Conservation (phyloP, 2,888 invertebrate genomes). For the Ptychoptera contaminata region DNA sequence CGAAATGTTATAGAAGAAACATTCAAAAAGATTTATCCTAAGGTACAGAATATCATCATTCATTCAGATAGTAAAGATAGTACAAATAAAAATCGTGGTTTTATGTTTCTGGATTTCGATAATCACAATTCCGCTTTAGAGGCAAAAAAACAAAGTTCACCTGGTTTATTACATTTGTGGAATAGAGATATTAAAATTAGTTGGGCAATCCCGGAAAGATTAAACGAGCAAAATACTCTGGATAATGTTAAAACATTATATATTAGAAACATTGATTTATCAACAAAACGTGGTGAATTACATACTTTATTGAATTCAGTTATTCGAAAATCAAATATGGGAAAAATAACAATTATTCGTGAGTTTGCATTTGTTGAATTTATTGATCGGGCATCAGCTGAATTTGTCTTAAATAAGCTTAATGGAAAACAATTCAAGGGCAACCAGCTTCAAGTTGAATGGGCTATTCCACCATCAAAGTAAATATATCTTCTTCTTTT, state of each 20-base stretch:
- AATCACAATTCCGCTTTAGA: constrained; percentile 18
- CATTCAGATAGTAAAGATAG: constrained; percentile 6
- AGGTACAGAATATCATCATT: constrained; percentile 14
- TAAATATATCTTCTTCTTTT: constrained; percentile 11
- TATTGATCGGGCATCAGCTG: constrained; percentile 16
- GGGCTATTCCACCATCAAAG: constrained; percentile 20
- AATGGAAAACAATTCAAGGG: constrained; percentile 14
- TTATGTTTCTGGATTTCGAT: constrained; percentile 19
- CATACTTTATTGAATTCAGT: constrained; percentile 14
- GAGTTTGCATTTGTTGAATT: constrained; percentile 21
- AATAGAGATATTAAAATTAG: constrained; percentile 20
- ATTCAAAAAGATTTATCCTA: constrained; percentile 16
- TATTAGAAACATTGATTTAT: constrained; percentile 19
- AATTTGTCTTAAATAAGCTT: constrained; percentile 13
- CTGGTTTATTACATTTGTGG: constrained; percentile 18
- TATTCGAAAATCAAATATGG: constrained; percentile 15
- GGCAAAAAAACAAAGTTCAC: constrained; percentile 18
- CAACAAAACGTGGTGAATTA: constrained; percentile 17
- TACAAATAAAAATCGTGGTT: constrained; percentile 16
- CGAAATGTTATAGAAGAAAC: constrained; percentile 16
- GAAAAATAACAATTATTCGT: constrained; percentile 18
- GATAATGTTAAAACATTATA: constrained; percentile 19
- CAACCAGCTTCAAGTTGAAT: constrained; percentile 16
- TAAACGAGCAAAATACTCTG: constrained; percentile 9
- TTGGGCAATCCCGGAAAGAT: constrained; percentile 19